Conservation (phyloP, 2,113 vertebrate species). For the Pseudonaja textilis region DNA sequence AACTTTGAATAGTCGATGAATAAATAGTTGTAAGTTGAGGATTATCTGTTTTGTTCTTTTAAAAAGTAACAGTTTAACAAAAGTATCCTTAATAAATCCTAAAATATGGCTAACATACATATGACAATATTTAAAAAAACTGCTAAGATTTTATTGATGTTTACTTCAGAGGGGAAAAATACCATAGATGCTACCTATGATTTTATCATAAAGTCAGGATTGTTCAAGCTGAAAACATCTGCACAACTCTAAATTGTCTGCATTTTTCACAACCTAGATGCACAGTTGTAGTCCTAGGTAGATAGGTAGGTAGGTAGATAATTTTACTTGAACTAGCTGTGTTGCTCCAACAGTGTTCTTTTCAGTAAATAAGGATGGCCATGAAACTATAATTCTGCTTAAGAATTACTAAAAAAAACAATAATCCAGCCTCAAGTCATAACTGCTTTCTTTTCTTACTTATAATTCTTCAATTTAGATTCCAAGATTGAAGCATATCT, state of each 20-base stretch:
- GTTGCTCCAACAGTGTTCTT: neutral
- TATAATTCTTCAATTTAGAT: conserved; percentile 26
- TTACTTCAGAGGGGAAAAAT: neutral
- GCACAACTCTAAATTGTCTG: neutral
- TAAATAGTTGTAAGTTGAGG: neutral
- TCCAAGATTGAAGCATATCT: conserved; percentile 47
- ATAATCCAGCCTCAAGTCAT: conserved; percentile 18
- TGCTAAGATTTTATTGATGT: conserved; percentile 14
- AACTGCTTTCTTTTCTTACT: conserved; percentile 6
- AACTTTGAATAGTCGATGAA: neutral
- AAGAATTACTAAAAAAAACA: conserved; percentile 28
- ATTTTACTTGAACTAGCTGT: conserved; percentile 19
- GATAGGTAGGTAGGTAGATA: too few relatives aligned
- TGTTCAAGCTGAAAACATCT: neutral
- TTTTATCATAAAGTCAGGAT: neutral
- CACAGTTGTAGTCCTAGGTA: neutral
- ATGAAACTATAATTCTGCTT: conserved; percentile 22
- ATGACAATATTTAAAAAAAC: neutral
- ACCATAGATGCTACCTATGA: neutral
- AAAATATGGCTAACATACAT: neutral
- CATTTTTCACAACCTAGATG: neutral
- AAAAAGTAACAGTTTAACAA: neutral
- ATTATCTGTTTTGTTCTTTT: neutral
- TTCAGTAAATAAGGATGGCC: conserved; percentile 2
- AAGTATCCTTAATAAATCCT: neutral